phyloP scores from a whole-genome alignment of 1,140 invertebrate species.

The Cotesia vestalis region DNA sequence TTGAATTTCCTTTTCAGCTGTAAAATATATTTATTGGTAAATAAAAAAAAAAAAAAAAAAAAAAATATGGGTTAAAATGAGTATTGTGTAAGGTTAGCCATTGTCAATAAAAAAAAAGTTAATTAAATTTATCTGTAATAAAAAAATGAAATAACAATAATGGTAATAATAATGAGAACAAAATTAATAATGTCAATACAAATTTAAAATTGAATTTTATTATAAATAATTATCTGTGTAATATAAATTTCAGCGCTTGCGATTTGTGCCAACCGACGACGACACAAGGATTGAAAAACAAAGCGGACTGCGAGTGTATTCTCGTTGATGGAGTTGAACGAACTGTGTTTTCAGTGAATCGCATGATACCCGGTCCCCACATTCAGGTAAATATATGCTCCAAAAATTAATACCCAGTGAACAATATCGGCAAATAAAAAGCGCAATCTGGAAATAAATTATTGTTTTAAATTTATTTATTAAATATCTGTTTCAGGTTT shows the following conservation, averaged over 20 bases:
- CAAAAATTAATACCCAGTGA: background rate
- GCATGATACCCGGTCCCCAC: slow-evolving; percentile 69
- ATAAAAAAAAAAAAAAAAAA: no score
- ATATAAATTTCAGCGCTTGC: slow-evolving; percentile 43
- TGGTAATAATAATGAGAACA: no score
- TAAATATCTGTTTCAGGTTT: slow-evolving; percentile 55
- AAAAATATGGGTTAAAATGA: no score
- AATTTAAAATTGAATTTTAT: no score
- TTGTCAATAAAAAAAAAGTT: no score
- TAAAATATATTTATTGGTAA: no score
- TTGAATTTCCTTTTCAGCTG: no score
- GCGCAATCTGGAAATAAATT: background rate
- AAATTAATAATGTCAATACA: no score
- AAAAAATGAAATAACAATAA: no score
- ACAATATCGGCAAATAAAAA: background rate
- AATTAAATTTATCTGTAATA: no score
- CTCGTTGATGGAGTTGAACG: slow-evolving; percentile 68
- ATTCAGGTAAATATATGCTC: slow-evolving; percentile 60
- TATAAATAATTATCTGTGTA: background rate
- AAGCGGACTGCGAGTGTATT: slow-evolving; percentile 67
- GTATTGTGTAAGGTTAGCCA: no score
- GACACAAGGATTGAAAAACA: slow-evolving; percentile 54
- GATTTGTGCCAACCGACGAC: slow-evolving; percentile 44
- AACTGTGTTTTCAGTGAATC: slow-evolving; percentile 69
- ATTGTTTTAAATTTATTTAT: background rate